Evolutionary conservation across 1,140 invertebrate species (phyloP), one percentile per base, ranked within the genome.

Genomic region (Drosophila neocordata): DNA sequence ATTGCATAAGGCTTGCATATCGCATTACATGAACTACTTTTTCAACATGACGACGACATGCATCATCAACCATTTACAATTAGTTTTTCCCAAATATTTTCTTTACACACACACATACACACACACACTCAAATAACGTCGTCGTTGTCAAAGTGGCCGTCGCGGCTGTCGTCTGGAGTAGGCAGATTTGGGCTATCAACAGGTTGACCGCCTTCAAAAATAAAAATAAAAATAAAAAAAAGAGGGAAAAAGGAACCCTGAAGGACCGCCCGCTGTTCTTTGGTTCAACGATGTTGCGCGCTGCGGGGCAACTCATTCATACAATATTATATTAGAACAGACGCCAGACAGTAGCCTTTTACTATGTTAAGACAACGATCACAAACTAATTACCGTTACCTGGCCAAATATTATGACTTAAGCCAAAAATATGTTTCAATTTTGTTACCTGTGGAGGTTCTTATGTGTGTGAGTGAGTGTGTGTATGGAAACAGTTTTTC

Each of bases 231-330:
- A 31, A 6, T 3, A 31, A 31, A 31, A 6, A 6, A 7, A 31
- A 31, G 27, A 31, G 4, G 27, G 27, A 31, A 31, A 22, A 12
- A 41, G n/a, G 13, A 61, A 61, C 38, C 69, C 15, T 48, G 15
- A 9, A 48, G 15, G 41, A 48, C 41, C 41, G 41, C 41, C 41
- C 41, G 41, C 41, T 48, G 41, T 13, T 48, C n/a, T 48, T 48
- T 48, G 15, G 41, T 59, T 59, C 34, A 56, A 69, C 52, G 27
- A 51, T 65, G 65, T 71, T 72, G 77, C 78, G 75, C 83, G 72
- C 83, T 63, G 59, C 83, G 76, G 83, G 83, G 83, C 75, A 57
- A 77, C 83, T 88, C 83, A 87, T 87, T 87, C 79, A 87, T 64
- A 20, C 15, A 44, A 44, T 65, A 69, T 73, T 77, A 76, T 66